Conservation (phyloP, 2,113 vertebrate species). For the Tricholaema leucomelas region DNA sequence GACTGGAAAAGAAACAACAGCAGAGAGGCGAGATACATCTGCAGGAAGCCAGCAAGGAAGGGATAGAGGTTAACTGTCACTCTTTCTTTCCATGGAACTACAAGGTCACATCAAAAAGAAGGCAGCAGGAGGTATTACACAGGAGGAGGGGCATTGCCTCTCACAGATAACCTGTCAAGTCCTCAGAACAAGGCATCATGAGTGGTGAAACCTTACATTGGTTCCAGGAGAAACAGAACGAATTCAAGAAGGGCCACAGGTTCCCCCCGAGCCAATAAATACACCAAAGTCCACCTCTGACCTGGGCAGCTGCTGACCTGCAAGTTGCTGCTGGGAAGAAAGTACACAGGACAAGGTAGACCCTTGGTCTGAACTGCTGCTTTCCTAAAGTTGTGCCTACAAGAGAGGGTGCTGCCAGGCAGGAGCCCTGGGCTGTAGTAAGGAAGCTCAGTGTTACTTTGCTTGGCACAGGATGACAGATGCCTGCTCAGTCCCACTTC, state of each 20-base stretch:
- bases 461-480: neutral
- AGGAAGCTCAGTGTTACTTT: neutral
- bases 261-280: neutral
- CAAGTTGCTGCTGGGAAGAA: neutral
- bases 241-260: neutral
- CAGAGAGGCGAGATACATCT: neutral
- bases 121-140: constrained; percentile 6
- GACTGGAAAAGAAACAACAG: neutral
- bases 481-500: neutral
- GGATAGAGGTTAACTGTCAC: neutral
- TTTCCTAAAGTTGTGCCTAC: neutral
- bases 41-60: neutral
- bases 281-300: neutral
- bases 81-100: constrained; percentile 19
- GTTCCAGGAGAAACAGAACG: neutral
- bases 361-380: neutral
- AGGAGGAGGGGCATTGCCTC: neutral
- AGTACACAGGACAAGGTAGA: neutral
- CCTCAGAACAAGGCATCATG: neutral
- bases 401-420: neutral
- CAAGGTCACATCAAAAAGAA: constrained; percentile 38
- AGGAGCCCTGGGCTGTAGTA: neutral
- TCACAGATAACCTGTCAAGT: neutral
- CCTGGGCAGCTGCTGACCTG: neutral
- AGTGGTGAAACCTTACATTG: neutral